phyloP scores from a whole-genome alignment of 2,797 vertebrate genomes.

The Hapalemur alaotrensis region DNA sequence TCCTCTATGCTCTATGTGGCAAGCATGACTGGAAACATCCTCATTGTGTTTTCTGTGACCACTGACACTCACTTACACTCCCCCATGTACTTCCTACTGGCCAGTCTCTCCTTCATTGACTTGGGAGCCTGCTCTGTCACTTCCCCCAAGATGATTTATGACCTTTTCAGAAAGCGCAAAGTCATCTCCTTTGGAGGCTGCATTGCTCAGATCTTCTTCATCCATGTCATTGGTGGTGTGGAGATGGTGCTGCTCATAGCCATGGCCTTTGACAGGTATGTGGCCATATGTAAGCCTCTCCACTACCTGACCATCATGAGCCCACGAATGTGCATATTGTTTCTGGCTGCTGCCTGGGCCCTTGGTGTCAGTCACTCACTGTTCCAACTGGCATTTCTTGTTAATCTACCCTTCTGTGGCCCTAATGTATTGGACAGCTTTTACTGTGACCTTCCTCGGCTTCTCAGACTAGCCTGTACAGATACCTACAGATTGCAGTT shows the following conservation, averaged over 20 bases:
- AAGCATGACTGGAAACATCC: conserved; percentile 49
- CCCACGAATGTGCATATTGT: not conserved
- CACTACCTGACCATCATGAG: conserved; percentile 58
- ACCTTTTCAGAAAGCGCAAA: conserved; percentile 39
- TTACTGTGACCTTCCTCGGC: conserved; percentile 47
- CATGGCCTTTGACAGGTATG: conserved; percentile 69
- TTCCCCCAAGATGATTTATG: conserved; percentile 52
- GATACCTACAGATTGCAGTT: conserved; percentile 52
- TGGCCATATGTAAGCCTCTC: conserved; percentile 59
- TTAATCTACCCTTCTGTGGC: conserved; percentile 59
- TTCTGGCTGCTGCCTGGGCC: conserved; percentile 48
- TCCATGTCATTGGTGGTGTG: conserved; percentile 47
- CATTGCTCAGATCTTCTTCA: conserved; percentile 66
- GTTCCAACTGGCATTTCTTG: conserved; percentile 45
- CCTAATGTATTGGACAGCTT: conserved; percentile 56
- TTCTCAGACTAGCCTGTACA: conserved; percentile 44
- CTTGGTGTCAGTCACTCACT: conserved; percentile 56
- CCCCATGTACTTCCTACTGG: conserved; percentile 59
- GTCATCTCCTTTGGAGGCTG: conserved; percentile 63
- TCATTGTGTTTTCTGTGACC: conserved; percentile 62
- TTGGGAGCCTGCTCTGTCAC: conserved; percentile 59
- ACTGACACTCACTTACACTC: conserved; percentile 39
- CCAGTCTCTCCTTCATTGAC: conserved; percentile 61
- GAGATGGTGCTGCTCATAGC: conserved; percentile 63
- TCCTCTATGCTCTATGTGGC: conserved; percentile 52